Evolutionary conservation across 2,888 invertebrate species (phyloP).

Genomic region (Drosophila mulleri): DNA sequence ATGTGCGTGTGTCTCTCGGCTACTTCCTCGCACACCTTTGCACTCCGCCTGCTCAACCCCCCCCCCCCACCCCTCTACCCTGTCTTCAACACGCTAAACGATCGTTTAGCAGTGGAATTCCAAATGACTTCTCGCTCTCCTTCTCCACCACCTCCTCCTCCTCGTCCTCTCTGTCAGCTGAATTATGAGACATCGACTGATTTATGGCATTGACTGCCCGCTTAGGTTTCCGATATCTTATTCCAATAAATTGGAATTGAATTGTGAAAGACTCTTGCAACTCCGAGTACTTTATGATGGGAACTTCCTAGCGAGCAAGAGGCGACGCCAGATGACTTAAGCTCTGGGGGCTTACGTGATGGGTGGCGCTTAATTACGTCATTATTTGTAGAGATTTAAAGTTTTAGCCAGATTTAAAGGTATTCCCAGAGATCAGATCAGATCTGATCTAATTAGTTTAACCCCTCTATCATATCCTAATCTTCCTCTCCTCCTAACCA

Average conservation of each 20-base stretch:
- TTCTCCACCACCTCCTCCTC: not conserved
- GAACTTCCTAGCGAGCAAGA: not conserved
- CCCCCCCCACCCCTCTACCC: not conserved
- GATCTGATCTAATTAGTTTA: too few species aligned
- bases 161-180: slow-evolving; percentile 30
- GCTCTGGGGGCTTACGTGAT: not conserved
- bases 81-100: slow-evolving; percentile 54
- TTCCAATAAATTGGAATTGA: slow-evolving; percentile 8
- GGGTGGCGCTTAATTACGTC: not conserved
- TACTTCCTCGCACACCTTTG: not conserved
- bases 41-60: not conserved
- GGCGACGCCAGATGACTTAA: not conserved
- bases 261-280: not conserved
- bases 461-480: too few species aligned
- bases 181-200: slow-evolving; percentile 67
- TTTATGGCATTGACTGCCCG: slow-evolving; percentile 63
- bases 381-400: too few species aligned
- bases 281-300: slow-evolving; percentile 3
- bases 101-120: slow-evolving; percentile 64
- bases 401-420: not conserved
- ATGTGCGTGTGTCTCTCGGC: slow-evolving; percentile 54
- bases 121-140: slow-evolving; percentile 6
- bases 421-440: not conserved
- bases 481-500: too few species aligned
- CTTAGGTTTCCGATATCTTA: slow-evolving; percentile 56